Evolutionary conservation across 2,888 invertebrate species (phyloP).

Genomic region (Calameuta filiformis): DNA sequence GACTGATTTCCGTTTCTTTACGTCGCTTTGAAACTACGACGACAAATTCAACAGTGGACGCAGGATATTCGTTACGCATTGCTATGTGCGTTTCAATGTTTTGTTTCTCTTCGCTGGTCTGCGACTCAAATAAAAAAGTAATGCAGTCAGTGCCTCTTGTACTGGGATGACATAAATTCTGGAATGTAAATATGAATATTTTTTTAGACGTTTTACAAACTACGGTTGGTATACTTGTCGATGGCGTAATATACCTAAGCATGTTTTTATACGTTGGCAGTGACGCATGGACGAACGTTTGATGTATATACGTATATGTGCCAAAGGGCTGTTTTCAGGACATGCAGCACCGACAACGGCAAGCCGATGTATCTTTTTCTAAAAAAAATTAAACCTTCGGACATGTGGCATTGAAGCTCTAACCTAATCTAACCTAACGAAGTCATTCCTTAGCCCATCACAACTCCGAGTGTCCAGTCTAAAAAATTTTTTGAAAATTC

Average conservation of each 20-base stretch:
- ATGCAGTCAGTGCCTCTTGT: not conserved
- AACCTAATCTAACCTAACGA: too few species aligned
- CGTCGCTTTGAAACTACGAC: not conserved
- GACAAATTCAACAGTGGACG: not conserved
- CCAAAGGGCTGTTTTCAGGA: too few species aligned
- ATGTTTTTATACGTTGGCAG: not conserved
- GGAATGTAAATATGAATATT: not conserved
- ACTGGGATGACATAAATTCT: not conserved
- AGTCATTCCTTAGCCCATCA: too few species aligned
- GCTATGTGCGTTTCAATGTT: constrained; percentile 24
- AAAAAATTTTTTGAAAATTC: too few species aligned
- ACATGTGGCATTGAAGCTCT: too few species aligned
- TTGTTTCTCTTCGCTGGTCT: constrained; percentile 11
- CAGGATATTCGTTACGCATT: not conserved
- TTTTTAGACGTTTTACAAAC: not conserved
- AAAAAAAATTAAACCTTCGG: too few species aligned
- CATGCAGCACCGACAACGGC: too few species aligned
- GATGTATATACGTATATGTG: not conserved
- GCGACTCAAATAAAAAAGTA: not conserved
- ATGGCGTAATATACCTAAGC: not conserved
- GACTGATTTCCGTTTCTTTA: not conserved
- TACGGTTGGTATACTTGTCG: not conserved
- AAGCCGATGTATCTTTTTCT: too few species aligned
- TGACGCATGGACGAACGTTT: not conserved
- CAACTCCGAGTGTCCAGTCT: too few species aligned